These are phyloP conservation scores for Pionites leucogaster DNA, from an alignment of 2,113 vertebrate species.

Conservation along the genomic window DNA sequence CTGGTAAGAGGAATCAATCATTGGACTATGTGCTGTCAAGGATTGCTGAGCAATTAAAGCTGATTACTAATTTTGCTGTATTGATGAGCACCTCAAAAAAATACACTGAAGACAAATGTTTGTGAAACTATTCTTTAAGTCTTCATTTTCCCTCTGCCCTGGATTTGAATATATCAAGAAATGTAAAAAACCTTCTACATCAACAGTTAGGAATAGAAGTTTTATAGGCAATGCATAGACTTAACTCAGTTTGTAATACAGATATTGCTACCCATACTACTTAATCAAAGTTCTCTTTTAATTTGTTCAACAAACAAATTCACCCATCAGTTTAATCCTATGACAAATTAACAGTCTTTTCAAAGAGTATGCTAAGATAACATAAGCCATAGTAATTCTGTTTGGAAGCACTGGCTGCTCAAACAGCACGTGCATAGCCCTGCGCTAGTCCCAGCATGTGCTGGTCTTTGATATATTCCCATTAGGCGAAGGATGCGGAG, in stretches of 20 bases:
- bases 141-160: neutral
- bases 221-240: neutral
- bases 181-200: neutral
- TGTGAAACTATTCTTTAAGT: neutral
- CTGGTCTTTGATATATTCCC: neutral
- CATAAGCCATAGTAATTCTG: neutral
- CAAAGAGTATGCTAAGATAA: neutral
- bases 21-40: neutral
- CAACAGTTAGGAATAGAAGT: neutral
- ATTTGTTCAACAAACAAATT: neutral
- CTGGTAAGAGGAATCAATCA: neutral
- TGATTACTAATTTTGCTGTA: neutral
- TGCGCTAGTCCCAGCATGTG: neutral
- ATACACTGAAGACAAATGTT: neutral
- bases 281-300: neutral
- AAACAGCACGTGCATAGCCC: neutral
- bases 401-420: neutral
- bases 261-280: neutral
- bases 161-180: neutral
- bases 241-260: neutral
- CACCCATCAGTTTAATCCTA: neutral
- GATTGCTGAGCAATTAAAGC: neutral
- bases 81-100: neutral
- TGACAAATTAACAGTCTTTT: neutral
- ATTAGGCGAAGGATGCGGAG: neutral